Conservation (phyloP, 1,140 invertebrate genomes). For the Atta texana region DNA sequence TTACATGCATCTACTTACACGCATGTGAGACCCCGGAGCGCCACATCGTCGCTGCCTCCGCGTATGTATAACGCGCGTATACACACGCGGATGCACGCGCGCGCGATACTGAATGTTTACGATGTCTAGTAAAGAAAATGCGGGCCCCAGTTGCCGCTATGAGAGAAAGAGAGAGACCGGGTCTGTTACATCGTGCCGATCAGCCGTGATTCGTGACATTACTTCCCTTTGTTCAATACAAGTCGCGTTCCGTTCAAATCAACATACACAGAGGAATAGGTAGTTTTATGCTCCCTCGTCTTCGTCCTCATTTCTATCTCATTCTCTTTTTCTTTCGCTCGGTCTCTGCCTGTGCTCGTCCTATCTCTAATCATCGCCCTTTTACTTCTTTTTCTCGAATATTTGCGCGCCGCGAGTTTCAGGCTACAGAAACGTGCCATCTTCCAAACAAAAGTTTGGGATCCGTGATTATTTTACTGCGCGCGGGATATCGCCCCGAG, state of each 20-base stretch:
- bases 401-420: conserved; percentile 25
- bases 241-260: neutral
- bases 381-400: neutral
- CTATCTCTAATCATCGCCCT: neutral
- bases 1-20: neutral
- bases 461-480: neutral
- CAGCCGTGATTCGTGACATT: neutral
- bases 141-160: conserved; percentile 37
- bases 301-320: neutral
- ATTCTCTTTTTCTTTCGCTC: neutral
- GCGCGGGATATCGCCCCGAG: neutral
- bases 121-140: conserved; percentile 73
- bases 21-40: neutral
- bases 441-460: neutral
- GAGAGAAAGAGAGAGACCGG: neutral
- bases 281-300: neutral
- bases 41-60: conserved; percentile 38
- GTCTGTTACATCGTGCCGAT: conserved; percentile 15
- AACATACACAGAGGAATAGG: neutral
- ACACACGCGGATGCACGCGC: conserved; percentile 52
- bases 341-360: neutral
- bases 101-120: conserved; percentile 72
- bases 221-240: neutral
- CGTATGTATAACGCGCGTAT: conserved; percentile 51
- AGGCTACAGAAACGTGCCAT: conserved; percentile 11